Evolutionary conservation across 2,888 invertebrate species (phyloP).

Genomic region (Actias luna): DNA sequence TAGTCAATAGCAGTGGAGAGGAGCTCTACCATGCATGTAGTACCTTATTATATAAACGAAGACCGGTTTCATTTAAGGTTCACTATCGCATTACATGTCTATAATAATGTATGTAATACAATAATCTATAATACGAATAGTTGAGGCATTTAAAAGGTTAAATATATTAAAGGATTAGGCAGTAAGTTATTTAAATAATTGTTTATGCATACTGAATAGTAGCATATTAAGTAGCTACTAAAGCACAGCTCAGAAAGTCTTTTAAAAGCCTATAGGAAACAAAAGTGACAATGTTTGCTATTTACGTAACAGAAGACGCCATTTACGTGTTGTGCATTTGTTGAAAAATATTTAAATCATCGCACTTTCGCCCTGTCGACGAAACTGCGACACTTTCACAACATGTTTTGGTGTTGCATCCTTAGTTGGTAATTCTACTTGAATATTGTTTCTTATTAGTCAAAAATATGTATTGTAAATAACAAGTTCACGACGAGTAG

Average conservation of each 20-base stretch:
- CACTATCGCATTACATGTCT: no score
- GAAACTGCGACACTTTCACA: constrained; percentile 2
- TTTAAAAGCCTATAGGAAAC: not conserved
- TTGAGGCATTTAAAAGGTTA: not conserved
- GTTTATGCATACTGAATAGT: not conserved
- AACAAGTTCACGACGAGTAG: not conserved
- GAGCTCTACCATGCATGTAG: no score
- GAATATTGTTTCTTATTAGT: not conserved
- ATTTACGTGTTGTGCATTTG: constrained; percentile 1
- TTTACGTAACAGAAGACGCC: not conserved
- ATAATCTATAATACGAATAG: not conserved
- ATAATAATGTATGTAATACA: not conserved
- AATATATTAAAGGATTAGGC: not conserved
- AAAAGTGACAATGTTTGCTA: not conserved
- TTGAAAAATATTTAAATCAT: constrained; percentile 3
- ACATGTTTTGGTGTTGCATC: constrained; percentile 5
- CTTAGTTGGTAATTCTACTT: not conserved
- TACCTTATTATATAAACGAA: no score
- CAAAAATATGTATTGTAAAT: not conserved
- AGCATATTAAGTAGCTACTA: not conserved
- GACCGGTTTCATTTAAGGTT: not conserved
- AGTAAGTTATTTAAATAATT: not conserved
- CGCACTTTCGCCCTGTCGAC: constrained; percentile 1
- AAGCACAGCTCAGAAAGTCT: not conserved
- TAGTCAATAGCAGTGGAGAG: no score